Conservation (phyloP, 1,140 invertebrate genomes). For the Achatina immaculata region DNA sequence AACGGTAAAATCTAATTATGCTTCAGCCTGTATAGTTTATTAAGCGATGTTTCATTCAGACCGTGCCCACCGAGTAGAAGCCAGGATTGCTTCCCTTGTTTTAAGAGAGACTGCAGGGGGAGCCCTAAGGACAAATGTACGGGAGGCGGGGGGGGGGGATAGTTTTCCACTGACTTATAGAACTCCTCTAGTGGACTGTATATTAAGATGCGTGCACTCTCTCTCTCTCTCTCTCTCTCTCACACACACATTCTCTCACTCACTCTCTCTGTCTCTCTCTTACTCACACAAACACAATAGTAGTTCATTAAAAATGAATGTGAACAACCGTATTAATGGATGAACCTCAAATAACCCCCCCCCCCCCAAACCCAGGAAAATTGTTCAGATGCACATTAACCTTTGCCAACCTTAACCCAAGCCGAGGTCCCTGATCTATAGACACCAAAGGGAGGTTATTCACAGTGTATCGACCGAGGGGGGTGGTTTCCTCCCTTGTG, state of each 20-base stretch:
- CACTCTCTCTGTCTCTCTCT: conserved; percentile 18
- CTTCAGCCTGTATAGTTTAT: too few species aligned
- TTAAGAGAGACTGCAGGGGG: too few species aligned
- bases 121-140: too few species aligned
- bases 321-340: neutral
- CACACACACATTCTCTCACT: neutral
- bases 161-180: too few species aligned
- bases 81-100: too few species aligned
- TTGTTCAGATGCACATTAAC: neutral
- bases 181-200: too few species aligned
- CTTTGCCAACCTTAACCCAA: neutral
- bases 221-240: conserved; percentile 1
- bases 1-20: too few species aligned
- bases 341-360: neutral
- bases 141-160: too few species aligned
- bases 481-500: neutral
- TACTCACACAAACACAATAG: neutral
- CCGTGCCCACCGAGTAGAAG: too few species aligned
- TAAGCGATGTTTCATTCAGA: too few species aligned
- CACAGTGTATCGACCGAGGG: neutral
- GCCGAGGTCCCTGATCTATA: neutral
- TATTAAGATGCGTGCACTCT: neutral
- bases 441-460: neutral
- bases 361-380: too few species aligned
- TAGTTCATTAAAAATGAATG: neutral